Evolutionary conservation across 23 tunicate genomes (phyloP).

Genomic region (Styela plicata): DNA sequence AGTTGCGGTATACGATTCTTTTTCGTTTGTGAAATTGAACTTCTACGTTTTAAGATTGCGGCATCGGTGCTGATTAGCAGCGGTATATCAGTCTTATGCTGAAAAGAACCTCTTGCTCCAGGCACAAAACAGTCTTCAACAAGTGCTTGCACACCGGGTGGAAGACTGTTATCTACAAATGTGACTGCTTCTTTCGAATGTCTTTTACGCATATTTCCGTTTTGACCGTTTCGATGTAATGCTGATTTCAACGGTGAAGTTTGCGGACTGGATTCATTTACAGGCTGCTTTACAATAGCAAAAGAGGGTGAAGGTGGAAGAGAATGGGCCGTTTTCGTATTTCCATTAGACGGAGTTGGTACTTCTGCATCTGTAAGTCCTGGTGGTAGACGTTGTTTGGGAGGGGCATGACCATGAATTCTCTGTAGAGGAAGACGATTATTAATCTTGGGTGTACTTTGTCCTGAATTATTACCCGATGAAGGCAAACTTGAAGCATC

Average conservation of each 20-base stretch:
- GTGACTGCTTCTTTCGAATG: conserved; percentile 21
- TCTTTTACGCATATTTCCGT: neutral
- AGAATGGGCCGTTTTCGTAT: neutral
- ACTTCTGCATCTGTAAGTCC: neutral
- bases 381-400: conserved; percentile 15
- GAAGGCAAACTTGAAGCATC: conserved; percentile 21
- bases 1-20: neutral
- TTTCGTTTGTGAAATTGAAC: conserved; percentile 10
- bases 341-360: neutral
- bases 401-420: conserved; percentile 1
- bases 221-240: neutral
- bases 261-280: neutral
- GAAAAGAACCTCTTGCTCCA: conserved; percentile 42
- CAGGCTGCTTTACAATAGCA: neutral
- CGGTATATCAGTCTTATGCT: conserved; percentile 43
- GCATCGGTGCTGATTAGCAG: conserved; percentile 47
- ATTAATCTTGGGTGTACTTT: neutral
- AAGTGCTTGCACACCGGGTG: conserved; percentile 16
- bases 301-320: neutral
- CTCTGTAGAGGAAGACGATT: conserved; percentile 17
- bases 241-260: neutral
- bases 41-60: conserved; percentile 23
- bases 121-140: conserved; percentile 34
- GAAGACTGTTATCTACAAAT: conserved; percentile 5
- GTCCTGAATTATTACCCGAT: conserved; percentile 6